These are phyloP conservation scores for Lepus europaeus DNA, from an alignment of 2,113 vertebrate species.

Conservation along the genomic window DNA sequence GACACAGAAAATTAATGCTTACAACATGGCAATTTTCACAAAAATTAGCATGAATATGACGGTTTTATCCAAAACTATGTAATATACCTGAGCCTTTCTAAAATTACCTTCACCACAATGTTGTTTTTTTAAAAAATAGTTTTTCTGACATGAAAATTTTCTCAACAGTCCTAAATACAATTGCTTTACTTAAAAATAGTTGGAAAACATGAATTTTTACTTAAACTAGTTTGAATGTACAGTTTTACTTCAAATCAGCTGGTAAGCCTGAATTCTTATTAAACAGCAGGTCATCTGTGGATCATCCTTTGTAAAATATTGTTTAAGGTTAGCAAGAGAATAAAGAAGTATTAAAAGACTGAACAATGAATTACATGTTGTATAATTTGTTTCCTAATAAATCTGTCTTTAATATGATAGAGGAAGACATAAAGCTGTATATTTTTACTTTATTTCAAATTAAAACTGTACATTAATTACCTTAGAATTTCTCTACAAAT, in stretches of 20 bases:
- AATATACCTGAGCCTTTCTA: not conserved
- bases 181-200: not conserved
- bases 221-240: not conserved
- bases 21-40: not conserved
- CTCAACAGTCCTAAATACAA: not conserved
- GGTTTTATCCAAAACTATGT: not conserved
- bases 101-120: not conserved
- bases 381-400: conserved; percentile 15
- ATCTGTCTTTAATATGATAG: not conserved
- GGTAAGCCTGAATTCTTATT: not conserved
- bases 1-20: not conserved
- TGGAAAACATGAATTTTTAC: conserved; percentile 26
- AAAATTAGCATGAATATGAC: not conserved
- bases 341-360: not conserved
- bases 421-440: not conserved
- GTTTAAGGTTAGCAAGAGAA: not conserved
- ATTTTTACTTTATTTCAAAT: not conserved
- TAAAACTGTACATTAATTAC: conserved; percentile 48
- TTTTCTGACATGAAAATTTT: not conserved
- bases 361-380: not conserved
- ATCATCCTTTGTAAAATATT: not conserved
- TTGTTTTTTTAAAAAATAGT: not conserved
- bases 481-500: conserved; percentile 36
- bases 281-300: not conserved
- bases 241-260: conserved; percentile 2